Conservation (phyloP, 2,797 vertebrate genomes). For the Platyrinchus mystaceus region DNA sequence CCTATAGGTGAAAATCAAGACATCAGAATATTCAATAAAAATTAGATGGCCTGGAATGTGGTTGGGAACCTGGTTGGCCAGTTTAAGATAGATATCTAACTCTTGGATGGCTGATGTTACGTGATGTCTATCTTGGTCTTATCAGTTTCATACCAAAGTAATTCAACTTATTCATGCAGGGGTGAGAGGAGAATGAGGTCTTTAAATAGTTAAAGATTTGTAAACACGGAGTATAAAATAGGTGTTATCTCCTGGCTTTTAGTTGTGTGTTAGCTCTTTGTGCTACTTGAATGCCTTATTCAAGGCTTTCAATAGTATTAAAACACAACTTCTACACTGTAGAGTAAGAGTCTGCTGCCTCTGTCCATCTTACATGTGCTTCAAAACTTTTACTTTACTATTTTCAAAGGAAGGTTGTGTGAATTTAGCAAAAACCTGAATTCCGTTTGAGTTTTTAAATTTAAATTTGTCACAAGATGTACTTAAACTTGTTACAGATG, state of each 20-base stretch:
- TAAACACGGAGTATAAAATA: background rate
- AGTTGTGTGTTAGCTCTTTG: background rate
- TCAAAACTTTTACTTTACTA: background rate
- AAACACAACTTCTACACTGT: background rate
- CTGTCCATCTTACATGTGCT: background rate
- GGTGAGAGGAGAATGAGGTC: background rate
- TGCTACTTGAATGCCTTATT: background rate
- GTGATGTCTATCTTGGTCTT: background rate
- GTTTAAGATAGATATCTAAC: background rate
- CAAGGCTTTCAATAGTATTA: background rate
- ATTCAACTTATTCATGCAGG: background rate
- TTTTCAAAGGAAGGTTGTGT: background rate
- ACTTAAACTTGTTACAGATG: background rate
- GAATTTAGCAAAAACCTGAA: background rate
- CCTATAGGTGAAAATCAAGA: background rate
- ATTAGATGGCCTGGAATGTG: background rate
- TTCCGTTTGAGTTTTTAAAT: background rate
- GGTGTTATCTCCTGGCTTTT: background rate
- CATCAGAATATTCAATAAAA: background rate
- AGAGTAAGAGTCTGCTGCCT: background rate
- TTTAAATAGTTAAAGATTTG: background rate
- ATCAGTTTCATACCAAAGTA: background rate
- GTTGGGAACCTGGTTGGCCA: background rate
- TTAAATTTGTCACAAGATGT: background rate
- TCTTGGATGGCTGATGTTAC: background rate